Evolutionary conservation across 2,888 invertebrate species (phyloP), one percentile per base, ranked within the genome.

Genomic region (Anthophora plumipes): DNA sequence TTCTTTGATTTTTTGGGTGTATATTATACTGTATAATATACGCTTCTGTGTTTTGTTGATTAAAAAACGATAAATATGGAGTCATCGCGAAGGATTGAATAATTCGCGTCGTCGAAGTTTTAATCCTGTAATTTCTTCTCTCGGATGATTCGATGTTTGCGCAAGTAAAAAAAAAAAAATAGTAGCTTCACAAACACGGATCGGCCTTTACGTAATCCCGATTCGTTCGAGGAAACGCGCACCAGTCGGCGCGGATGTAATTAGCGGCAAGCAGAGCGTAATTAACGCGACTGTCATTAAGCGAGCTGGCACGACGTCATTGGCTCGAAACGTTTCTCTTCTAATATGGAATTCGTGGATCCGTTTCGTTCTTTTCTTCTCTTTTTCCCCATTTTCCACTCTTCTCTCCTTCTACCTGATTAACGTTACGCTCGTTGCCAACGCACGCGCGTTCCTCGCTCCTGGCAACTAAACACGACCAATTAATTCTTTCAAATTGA

Each of bases 271-370:
- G 43, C 63, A 37, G 57, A 61, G 57, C 48, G 78, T 74, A 80
- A 85, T 85, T 86, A 84, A 82, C 68, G 66, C 60, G 70, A 48
- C 63, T 84, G 77, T 84, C 84, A 39, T 79, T 80, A 68, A 63
- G 48, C 55, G 63, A 50, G 68, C n/a, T 70, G 50, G 60, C 57
- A 31, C 52, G 84, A 41, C 73, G 66, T 63, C 76, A 63, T 60
- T 68, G 22, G 55, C 7, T 59, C 14, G 39, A 37, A 63, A 60
- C 46, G 55, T 59, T 59, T 72, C 59, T 22, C 46, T 43, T 52
- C 43, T 20, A 43, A 68, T 60, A 60, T 43, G 60, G 60, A 60
- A 60, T 60, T 39, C 31, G 31, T 31, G 31, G 31, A 3, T 31
- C 4, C 31, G 31, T 31, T 31, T 31, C 31, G n/a, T 31, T 31